Conservation (phyloP, 2,113 vertebrate genomes). For the Fregata magnificens region DNA sequence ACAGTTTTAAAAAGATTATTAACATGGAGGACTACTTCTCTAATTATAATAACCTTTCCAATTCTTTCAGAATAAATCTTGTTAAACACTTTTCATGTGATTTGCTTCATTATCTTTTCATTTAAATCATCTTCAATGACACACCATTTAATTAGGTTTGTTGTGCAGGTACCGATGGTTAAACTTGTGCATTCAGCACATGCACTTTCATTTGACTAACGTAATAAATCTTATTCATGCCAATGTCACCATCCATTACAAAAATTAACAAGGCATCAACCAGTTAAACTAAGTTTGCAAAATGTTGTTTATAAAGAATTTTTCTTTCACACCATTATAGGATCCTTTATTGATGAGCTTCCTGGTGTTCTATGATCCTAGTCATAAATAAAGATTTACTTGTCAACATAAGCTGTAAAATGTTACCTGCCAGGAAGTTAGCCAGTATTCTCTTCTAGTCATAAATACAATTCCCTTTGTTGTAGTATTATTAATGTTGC, state of each 20-base stretch:
- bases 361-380: background rate
- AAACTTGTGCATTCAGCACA: slow-evolving; percentile 50
- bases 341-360: background rate
- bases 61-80: slow-evolving; percentile 57
- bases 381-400: slow-evolving; percentile 39
- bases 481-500: background rate
- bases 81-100: slow-evolving; percentile 46
- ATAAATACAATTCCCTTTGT: slow-evolving; percentile 17
- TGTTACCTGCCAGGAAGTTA: slow-evolving; percentile 22
- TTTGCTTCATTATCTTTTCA: slow-evolving; percentile 68
- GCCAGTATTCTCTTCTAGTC: background rate
- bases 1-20: slow-evolving; percentile 1
- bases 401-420: slow-evolving; percentile 24
- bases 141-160: slow-evolving; percentile 64
- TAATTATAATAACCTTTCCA: slow-evolving; percentile 56
- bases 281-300: background rate
- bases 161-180: slow-evolving; percentile 31
- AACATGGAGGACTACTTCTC: slow-evolving; percentile 8
- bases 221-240: slow-evolving; percentile 56
- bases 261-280: slow-evolving; percentile 60
- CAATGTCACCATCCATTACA: slow-evolving; percentile 48
- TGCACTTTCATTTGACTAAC: slow-evolving; percentile 35
- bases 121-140: slow-evolving; percentile 63
- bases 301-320: background rate
- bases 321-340: background rate